Conservation (phyloP, 2,888 invertebrate genomes). For the Parasteatoda lunata region DNA sequence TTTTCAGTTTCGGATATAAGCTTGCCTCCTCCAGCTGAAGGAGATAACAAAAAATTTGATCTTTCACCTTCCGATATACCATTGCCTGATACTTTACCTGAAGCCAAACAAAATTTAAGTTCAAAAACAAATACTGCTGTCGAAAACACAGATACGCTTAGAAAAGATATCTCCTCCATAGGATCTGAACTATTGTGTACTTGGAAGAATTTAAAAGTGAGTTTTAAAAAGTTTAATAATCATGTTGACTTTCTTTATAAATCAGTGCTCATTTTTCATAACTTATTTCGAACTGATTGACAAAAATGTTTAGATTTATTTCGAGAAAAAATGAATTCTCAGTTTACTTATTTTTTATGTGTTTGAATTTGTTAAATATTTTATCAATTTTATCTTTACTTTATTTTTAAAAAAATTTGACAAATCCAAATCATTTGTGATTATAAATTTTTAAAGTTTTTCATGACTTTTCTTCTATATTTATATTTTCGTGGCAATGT, state of each 20-base stretch:
- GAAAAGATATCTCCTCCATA: constrained; percentile 71
- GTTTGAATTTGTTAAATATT: not conserved
- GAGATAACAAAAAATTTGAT: constrained; percentile 30
- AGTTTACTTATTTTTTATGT: not conserved
- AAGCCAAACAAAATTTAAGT: constrained; percentile 6
- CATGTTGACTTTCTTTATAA: not conserved
- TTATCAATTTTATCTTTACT: not conserved
- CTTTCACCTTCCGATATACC: not conserved
- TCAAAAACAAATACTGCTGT: not conserved
- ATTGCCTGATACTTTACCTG: constrained; percentile 11
- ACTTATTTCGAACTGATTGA: too few relatives aligned
- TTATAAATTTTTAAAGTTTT: too few relatives aligned
- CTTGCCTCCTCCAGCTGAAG: not conserved
- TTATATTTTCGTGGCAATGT: too few relatives aligned
- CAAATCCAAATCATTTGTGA: too few relatives aligned
- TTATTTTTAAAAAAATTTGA: too few relatives aligned
- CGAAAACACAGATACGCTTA: constrained; percentile 4
- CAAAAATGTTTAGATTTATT: too few relatives aligned
- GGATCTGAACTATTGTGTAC: constrained; percentile 79
- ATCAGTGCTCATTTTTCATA: too few relatives aligned
- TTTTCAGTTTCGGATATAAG: too few relatives aligned
- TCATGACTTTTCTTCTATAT: too few relatives aligned
- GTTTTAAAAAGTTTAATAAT: constrained; percentile 5
- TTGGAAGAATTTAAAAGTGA: constrained; percentile 80
- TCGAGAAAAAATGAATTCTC: not conserved